These are phyloP conservation scores for Acrocephalus arundinaceus DNA, from an alignment of 2,113 vertebrate genomes.

Conservation along the genomic window DNA sequence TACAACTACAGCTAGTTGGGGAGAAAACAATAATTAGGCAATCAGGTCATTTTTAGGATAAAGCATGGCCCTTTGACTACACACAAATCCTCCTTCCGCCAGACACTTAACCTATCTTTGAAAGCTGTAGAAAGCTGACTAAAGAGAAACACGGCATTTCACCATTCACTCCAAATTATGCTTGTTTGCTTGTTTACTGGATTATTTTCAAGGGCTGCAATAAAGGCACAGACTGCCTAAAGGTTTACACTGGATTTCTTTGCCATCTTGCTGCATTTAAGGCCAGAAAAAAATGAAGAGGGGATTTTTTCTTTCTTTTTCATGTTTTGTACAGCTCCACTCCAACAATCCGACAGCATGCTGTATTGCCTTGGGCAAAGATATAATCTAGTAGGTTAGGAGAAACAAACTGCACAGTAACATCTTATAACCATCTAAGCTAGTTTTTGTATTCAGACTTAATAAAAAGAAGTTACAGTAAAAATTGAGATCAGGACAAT, in stretches of 20 bases:
- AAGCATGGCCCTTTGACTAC: background rate
- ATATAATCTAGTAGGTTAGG: background rate
- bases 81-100: background rate
- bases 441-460: background rate
- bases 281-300: background rate
- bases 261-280: background rate
- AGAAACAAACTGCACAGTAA: background rate
- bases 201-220: constrained; percentile 24
- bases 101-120: background rate
- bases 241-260: background rate
- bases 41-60: background rate
- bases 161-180: background rate
- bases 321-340: background rate
- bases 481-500: background rate
- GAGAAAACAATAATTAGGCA: background rate
- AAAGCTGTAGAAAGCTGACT: background rate
- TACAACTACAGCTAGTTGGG: background rate
- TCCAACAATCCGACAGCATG: background rate
- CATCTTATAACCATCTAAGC: background rate
- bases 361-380: background rate
- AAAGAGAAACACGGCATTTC: background rate
- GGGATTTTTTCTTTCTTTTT: accelerated
- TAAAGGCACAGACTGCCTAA: background rate
- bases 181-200: background rate
- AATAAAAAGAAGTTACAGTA: background rate